phyloP scores from a whole-genome alignment of 2,113 vertebrate species.

The Mastomys natalensis region DNA sequence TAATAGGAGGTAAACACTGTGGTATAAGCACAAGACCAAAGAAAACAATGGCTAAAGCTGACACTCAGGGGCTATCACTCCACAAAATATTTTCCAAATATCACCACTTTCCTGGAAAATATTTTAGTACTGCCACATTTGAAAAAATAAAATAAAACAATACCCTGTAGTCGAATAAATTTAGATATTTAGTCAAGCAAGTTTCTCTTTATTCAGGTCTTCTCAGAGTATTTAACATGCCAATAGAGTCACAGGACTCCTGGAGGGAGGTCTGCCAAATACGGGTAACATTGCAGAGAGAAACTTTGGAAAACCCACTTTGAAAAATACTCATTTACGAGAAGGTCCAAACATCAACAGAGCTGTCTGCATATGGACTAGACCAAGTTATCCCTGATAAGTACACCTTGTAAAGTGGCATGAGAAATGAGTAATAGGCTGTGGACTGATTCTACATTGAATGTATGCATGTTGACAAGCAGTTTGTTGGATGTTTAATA shows the following conservation, averaged over 20 bases:
- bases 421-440: not conserved
- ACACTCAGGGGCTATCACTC: not conserved
- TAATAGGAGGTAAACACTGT: not conserved
- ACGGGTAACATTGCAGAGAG: not conserved
- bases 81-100: not conserved
- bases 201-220: not conserved
- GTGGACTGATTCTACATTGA: not conserved
- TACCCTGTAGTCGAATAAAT: not conserved
- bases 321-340: conserved; percentile 24
- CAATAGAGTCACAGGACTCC: not conserved
- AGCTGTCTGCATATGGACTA: not conserved
- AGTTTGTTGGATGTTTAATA: not conserved
- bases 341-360: not conserved
- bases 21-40: not conserved
- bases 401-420: not conserved
- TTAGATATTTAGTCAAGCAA: not conserved
- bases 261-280: rapidly evolving
- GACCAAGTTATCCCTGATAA: not conserved
- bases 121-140: not conserved
- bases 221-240: not conserved
- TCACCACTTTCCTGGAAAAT: not conserved
- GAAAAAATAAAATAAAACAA: not conserved
- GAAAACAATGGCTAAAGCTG: not conserved
- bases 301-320: not conserved
- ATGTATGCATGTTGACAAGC: not conserved